phyloP scores from a whole-genome alignment of 2,888 invertebrate species.

The Xanthorhoe spadicearia region DNA sequence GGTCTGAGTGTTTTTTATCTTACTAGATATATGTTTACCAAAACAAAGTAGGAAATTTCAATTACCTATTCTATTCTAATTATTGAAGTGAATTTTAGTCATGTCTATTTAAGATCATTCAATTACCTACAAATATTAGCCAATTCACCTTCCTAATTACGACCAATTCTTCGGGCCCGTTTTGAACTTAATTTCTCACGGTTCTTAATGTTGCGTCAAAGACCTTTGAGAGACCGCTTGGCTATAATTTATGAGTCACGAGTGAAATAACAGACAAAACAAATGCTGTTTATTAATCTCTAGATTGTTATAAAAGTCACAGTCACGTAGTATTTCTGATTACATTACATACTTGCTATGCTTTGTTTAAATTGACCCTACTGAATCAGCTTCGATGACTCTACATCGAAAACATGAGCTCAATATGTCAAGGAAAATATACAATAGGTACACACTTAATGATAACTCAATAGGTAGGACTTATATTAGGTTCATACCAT shows the following conservation, averaged over 20 bases:
- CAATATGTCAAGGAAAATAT: background rate
- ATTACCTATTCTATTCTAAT: too few relatives aligned
- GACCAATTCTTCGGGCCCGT: conserved; percentile 3
- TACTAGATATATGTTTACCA: too few relatives aligned
- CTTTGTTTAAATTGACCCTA: too few relatives aligned
- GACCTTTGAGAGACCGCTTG: conserved; percentile 3
- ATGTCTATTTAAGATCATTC: too few relatives aligned
- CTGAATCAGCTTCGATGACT: too few relatives aligned
- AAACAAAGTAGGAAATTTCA: too few relatives aligned
- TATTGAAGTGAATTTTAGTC: too few relatives aligned
- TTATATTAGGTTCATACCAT: background rate
- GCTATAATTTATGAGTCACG: conserved; percentile 8
- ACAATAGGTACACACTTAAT: background rate
- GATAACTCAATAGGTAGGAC: background rate
- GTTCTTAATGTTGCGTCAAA: conserved; percentile 13
- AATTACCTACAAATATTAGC: background rate
- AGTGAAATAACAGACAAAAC: conserved; percentile 1
- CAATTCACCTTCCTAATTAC: background rate
- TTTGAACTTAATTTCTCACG: conserved; percentile 14
- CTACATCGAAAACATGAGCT: too few relatives aligned
- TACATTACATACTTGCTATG: background rate
- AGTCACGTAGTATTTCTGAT: background rate
- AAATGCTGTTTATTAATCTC: background rate
- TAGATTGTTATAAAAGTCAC: background rate
- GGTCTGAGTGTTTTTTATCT: too few relatives aligned